Evolutionary conservation across 2,113 vertebrate genomes (phyloP).

Genomic region (Girardinichthys multiradiatus): DNA sequence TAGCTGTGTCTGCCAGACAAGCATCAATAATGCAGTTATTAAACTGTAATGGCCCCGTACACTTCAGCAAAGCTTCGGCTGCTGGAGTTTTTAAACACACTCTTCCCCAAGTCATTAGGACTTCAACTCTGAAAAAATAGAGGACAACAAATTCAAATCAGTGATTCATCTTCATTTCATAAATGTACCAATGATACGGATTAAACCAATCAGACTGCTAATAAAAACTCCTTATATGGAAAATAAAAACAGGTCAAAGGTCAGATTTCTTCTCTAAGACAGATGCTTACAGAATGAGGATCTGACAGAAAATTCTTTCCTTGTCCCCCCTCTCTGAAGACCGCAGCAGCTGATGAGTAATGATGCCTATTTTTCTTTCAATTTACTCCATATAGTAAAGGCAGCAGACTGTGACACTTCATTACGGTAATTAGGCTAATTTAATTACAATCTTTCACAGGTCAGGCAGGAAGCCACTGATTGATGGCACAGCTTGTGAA

Average conservation of each 20-base stretch:
- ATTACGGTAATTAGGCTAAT: slow-evolving; percentile 91
- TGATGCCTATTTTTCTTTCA: slow-evolving; percentile 88
- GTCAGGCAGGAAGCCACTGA: slow-evolving; percentile 86
- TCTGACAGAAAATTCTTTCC: neutral
- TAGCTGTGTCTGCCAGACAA: slow-evolving; percentile 36
- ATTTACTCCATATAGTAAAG: slow-evolving; percentile 84
- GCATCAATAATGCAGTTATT: slow-evolving; percentile 59
- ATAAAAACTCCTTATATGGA: slow-evolving; percentile 37
- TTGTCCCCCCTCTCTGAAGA: slow-evolving; percentile 54
- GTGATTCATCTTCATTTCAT: slow-evolving; percentile 39
- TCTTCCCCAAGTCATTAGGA: slow-evolving; percentile 1
- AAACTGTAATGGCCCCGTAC: slow-evolving; percentile 34
- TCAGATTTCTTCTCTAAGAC: slow-evolving; percentile 19
- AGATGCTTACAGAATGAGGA: slow-evolving; percentile 15
- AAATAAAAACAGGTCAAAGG: slow-evolving; percentile 42
- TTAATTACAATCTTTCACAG: slow-evolving; percentile 88
- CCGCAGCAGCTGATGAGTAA: slow-evolving; percentile 81
- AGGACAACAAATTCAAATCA: slow-evolving; percentile 30
- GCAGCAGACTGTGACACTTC: slow-evolving; percentile 86
- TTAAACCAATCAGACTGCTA: slow-evolving; percentile 23
- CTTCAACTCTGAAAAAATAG: slow-evolving; percentile 14
- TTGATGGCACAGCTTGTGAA: slow-evolving; percentile 84
- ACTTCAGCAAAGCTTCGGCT: slow-evolving; percentile 25
- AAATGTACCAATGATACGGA: slow-evolving; percentile 32
- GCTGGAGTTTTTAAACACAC: slow-evolving; percentile 34